Percentiles rank a stretch among this genome's conserved stretches.
Evolutionary conservation across 2,113 vertebrate species (phyloP).

Genomic region (Petrocephalus microphthalmus): DNA sequence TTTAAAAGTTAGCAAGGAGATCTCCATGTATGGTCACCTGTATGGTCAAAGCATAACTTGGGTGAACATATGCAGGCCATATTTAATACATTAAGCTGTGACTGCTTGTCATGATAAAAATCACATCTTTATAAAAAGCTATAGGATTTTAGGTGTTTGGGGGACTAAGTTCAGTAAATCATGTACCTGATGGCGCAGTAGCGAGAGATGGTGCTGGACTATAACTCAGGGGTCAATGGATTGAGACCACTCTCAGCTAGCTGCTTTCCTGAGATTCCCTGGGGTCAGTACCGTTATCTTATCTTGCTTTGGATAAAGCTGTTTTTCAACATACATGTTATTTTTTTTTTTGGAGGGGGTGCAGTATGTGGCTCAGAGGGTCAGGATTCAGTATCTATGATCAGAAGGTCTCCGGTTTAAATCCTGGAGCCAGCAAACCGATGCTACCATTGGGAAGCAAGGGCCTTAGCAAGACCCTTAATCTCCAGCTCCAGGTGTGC

Average conservation of each 20-base stretch:
- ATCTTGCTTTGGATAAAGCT: not conserved
- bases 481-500: not conserved
- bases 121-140: not conserved
- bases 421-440: not conserved
- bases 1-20: not conserved
- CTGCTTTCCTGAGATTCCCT: not conserved
- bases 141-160: not conserved
- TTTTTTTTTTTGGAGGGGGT: not conserved
- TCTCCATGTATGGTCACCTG: not conserved
- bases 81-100: not conserved
- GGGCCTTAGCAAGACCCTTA: not conserved
- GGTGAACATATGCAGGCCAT: not conserved
- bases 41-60: not conserved
- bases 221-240: not conserved
- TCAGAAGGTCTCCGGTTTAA: not conserved
- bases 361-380: not conserved
- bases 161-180: not conserved
- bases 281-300: not conserved
- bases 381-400: not conserved
- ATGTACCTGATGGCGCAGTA: not conserved
- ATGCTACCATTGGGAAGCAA: not conserved
- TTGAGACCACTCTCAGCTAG: not conserved
- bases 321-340: not conserved
- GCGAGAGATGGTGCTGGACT: not conserved
- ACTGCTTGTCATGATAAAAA: not conserved